phyloP scores from a whole-genome alignment of 2,888 invertebrate genomes.

The Amiota mariae region DNA sequence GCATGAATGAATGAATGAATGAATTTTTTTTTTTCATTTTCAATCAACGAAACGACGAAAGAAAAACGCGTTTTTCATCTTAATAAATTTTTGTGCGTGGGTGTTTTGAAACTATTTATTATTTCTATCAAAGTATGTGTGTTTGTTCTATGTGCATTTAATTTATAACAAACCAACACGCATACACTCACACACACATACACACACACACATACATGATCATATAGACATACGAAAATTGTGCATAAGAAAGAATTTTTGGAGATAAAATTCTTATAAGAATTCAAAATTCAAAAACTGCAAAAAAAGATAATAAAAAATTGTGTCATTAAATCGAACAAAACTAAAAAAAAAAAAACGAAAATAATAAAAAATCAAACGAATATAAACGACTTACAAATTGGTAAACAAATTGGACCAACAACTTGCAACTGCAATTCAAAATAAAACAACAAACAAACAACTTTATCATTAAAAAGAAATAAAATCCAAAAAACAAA shows the following conservation, averaged over 20 bases:
- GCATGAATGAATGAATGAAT: too few relatives aligned
- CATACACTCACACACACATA: too few relatives aligned
- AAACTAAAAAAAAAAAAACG: background rate
- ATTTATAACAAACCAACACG: conserved; percentile 3
- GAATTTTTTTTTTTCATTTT: background rate
- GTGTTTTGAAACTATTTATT: conserved; percentile 14
- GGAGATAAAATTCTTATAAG: too few relatives aligned
- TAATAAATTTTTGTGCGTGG: conserved; percentile 17
- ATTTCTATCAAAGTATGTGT: background rate
- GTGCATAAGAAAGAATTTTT: too few relatives aligned
- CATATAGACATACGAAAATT: too few relatives aligned
- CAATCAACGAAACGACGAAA: conserved; percentile 18
- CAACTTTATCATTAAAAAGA: background rate
- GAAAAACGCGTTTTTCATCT: conserved; percentile 27
- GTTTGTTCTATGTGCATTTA: background rate
- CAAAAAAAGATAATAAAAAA: background rate
- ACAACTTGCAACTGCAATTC: background rate
- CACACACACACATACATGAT: too few relatives aligned
- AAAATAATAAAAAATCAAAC: conserved; percentile 13
- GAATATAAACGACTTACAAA: conserved; percentile 20
- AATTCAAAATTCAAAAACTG: too few relatives aligned
- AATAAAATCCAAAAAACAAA: too few relatives aligned
- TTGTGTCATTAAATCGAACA: conserved; percentile 19
- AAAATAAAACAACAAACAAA: background rate
- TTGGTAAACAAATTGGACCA: conserved; percentile 24